These are phyloP conservation scores for Odontothrips loti DNA, from an alignment of 2,888 invertebrate genomes.

Conservation along the genomic window DNA sequence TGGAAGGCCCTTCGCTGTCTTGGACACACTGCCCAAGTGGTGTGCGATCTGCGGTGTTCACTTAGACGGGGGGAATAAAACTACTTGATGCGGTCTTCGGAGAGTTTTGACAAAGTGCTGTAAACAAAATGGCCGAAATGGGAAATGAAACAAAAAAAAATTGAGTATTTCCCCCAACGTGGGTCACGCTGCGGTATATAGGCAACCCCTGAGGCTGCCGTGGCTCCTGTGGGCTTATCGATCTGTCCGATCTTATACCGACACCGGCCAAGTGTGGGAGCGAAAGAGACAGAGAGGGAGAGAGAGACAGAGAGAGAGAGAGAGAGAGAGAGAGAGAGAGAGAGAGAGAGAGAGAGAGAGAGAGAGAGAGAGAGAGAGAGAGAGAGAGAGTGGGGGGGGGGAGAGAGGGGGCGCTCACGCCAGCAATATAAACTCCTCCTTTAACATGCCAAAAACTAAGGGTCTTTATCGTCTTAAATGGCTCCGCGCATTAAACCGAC, in stretches of 20 bases:
- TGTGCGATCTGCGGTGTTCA: too few species aligned
- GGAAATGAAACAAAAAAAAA: too few species aligned
- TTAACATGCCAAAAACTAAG: slow-evolving; percentile 26
- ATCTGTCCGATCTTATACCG: not conserved
- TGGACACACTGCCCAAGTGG: too few species aligned
- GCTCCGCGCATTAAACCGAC: slow-evolving; percentile 19
- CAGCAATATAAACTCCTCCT: slow-evolving; percentile 24
- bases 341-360: not conserved
- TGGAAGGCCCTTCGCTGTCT: too few species aligned
- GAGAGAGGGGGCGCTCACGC: not conserved
- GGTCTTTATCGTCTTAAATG: slow-evolving; percentile 26
- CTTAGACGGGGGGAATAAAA: too few species aligned
- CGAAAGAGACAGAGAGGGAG: not conserved
- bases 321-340: slow-evolving; percentile 10
- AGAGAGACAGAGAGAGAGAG: not conserved
- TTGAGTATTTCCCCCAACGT: not conserved
- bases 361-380: too few species aligned
- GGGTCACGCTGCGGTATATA: too few species aligned
- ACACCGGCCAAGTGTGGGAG: not conserved
- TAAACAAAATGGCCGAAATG: too few species aligned
- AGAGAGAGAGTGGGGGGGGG: not conserved
- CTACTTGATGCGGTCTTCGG: too few species aligned
- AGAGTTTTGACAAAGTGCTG: too few species aligned
- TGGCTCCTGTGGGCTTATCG: not conserved
- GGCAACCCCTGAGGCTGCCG: not conserved